Conservation (phyloP, 2,113 vertebrate genomes). For the Mobula hypostoma region DNA sequence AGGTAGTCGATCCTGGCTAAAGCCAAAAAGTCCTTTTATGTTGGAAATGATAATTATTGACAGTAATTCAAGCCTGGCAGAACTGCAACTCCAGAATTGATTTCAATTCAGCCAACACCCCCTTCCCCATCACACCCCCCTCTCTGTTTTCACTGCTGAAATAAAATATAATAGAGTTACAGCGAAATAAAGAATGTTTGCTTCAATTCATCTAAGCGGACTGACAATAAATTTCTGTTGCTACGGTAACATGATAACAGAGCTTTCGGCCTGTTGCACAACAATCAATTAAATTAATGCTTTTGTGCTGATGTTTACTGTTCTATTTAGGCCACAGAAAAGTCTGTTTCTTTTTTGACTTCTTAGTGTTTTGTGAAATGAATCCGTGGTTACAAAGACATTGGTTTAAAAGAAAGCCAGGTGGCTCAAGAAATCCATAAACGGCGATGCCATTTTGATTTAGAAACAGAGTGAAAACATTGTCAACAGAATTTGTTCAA, state of each 20-base stretch:
- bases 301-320: conserved; percentile 58
- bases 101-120: too few species aligned
- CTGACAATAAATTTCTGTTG: conserved; percentile 75
- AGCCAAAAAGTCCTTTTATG: background rate
- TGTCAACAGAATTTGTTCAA: conserved; percentile 42
- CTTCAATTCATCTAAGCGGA: conserved; percentile 76
- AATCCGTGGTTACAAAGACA: conserved; percentile 48
- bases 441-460: conserved; percentile 44
- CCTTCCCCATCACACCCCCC: background rate
- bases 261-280: conserved; percentile 73
- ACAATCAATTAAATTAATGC: conserved; percentile 80
- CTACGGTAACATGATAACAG: conserved; percentile 74
- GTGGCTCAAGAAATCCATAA: conserved; percentile 44
- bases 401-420: conserved; percentile 41
- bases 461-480: conserved; percentile 45
- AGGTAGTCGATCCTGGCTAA: background rate
- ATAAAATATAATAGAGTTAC: conserved; percentile 53
- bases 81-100: background rate
- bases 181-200: conserved; percentile 77
- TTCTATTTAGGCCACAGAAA: conserved; percentile 52
- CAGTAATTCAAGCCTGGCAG: background rate
- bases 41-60: background rate
- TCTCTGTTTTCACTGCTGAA: background rate
- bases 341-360: conserved; percentile 48
- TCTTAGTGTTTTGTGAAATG: conserved; percentile 49